phyloP scores from a whole-genome alignment of 2,888 invertebrate species.

The Caenorhabditis wallacei region DNA sequence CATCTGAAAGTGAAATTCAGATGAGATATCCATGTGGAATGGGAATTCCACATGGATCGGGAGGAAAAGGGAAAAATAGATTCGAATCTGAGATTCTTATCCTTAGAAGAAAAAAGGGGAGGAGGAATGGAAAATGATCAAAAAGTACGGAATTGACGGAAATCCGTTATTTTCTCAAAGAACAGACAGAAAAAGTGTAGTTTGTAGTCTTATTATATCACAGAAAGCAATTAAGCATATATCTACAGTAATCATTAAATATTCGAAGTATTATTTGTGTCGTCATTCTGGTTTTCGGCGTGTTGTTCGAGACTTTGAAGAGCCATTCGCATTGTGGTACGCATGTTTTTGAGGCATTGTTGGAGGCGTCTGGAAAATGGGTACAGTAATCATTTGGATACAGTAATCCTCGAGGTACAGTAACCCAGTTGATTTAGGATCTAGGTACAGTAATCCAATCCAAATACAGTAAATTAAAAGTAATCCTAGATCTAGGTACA shows the following conservation, averaged over 20 bases:
- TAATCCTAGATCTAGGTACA: too few relatives aligned
- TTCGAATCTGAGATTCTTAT: too few relatives aligned
- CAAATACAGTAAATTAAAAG: too few relatives aligned
- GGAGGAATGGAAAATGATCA: not conserved
- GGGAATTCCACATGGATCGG: not conserved
- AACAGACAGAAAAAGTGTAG: not conserved
- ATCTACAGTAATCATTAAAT: conserved; percentile 48
- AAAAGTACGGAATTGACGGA: conserved; percentile 14
- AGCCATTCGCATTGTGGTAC: conserved; percentile 75
- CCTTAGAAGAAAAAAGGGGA: too few relatives aligned
- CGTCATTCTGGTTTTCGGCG: conserved; percentile 55
- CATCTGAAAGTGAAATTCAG: conserved; percentile 18
- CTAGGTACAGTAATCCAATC: too few relatives aligned
- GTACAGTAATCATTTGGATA: not conserved
- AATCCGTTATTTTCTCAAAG: not conserved
- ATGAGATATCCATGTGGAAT: not conserved
- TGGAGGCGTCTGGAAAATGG: conserved; percentile 75
- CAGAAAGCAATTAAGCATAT: not conserved
- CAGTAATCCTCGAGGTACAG: too few relatives aligned
- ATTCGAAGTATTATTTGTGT: conserved; percentile 70
- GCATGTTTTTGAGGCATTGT: conserved; percentile 74
- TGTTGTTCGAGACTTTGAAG: conserved; percentile 74
- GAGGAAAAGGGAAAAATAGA: not conserved
- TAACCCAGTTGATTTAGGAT: too few relatives aligned
- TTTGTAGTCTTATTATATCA: not conserved